These are phyloP conservation scores for Artibeus jamaicensis DNA, from an alignment of 2,797 vertebrate genomes.

Conservation along the genomic window DNA sequence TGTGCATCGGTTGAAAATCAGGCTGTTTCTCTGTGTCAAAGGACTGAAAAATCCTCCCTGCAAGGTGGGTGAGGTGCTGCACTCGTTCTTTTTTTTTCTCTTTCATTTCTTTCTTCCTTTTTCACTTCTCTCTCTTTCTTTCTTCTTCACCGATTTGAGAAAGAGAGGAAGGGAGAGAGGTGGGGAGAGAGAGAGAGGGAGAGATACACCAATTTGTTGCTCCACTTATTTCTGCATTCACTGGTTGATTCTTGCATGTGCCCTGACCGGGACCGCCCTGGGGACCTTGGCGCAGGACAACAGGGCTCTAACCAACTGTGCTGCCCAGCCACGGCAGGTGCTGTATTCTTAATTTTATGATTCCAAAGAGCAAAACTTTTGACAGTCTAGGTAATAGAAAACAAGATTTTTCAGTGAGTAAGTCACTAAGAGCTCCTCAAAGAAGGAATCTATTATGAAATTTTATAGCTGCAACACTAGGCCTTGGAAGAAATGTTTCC, in stretches of 20 bases:
- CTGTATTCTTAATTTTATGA: neutral
- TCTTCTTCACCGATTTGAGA: neutral
- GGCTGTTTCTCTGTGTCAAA: neutral
- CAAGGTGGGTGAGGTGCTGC: neutral
- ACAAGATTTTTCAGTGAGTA: neutral
- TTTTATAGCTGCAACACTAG: neutral
- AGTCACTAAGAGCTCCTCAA: neutral
- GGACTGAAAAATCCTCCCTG: neutral
- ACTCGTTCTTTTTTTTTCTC: neutral
- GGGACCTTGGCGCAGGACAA: neutral
- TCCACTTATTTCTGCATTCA: neutral
- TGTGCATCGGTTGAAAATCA: neutral
- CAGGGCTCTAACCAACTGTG: neutral
- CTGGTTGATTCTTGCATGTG: neutral
- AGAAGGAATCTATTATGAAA: neutral
- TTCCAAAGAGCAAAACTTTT: constrained; percentile 9
- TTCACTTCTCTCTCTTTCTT: no score
- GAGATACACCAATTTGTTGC: neutral
- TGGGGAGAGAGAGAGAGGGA: neutral
- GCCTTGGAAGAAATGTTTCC: neutral
- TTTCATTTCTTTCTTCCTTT: no score
- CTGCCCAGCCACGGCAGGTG: neutral
- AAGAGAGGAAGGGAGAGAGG: neutral
- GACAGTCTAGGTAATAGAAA: neutral
- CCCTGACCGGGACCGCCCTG: neutral